Evolutionary conservation across 2,888 invertebrate genomes (phyloP).

Genomic region (Melanophora roralis): DNA sequence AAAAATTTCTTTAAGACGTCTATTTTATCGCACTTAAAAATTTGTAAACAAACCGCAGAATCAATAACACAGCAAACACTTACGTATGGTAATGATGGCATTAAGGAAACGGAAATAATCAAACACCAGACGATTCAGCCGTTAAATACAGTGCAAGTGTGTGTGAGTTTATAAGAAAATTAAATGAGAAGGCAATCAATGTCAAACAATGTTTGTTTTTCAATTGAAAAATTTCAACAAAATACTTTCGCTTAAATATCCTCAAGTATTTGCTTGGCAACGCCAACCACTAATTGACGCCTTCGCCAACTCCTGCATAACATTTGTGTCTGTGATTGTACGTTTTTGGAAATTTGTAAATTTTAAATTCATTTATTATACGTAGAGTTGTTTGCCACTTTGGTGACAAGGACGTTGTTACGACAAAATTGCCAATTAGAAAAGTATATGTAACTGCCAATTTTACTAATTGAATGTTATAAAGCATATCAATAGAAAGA

Average conservation of each 20-base stretch:
- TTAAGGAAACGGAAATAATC: conserved; percentile 49
- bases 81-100: conserved; percentile 7
- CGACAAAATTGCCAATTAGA: conserved; percentile 49
- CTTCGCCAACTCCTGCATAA: neutral
- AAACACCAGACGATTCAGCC: conserved; percentile 17
- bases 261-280: conserved; percentile 37
- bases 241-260: conserved; percentile 55
- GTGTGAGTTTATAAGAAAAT: neutral
- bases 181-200: conserved; percentile 44
- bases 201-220: conserved; percentile 40
- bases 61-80: neutral
- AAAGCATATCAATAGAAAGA: conserved; percentile 37
- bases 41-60: conserved; percentile 16
- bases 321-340: neutral
- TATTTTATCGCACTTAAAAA: neutral
- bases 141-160: neutral
- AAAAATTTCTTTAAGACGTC: neutral
- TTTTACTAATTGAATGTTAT: conserved; percentile 60
- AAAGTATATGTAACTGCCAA: conserved; percentile 38
- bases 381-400: conserved; percentile 40
- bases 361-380: conserved; percentile 50
- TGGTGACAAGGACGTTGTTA: conserved; percentile 41
- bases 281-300: conserved; percentile 46
- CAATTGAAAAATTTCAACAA: conserved; percentile 51
- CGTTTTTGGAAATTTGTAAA: conserved; percentile 2